Evolutionary conservation across 2,888 invertebrate genomes (phyloP).

Genomic region (Cyaniris semiargus): DNA sequence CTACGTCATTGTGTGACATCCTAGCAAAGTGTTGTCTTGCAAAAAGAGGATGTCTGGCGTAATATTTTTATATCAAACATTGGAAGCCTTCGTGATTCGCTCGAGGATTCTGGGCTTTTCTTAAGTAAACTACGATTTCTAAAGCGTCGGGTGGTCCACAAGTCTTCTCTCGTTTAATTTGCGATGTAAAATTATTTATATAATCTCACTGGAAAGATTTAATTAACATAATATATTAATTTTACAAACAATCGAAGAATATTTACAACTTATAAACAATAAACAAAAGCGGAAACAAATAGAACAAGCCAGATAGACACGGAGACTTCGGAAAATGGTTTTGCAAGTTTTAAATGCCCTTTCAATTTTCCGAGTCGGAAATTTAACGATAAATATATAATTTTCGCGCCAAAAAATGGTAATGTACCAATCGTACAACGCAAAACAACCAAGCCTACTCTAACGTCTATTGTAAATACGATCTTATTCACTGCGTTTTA

Average conservation of each 20-base stretch:
- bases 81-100: constrained; percentile 21
- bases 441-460: constrained; percentile 38
- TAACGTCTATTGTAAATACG: constrained; percentile 35
- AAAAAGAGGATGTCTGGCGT: background rate
- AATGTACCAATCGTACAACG: constrained; percentile 49
- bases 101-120: background rate
- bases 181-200: constrained; percentile 31
- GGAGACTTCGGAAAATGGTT: constrained; percentile 60
- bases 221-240: constrained; percentile 47
- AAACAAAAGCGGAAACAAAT: constrained; percentile 50
- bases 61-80: background rate
- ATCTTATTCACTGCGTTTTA: constrained; percentile 27
- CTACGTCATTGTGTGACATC: background rate
- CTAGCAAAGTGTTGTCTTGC: background rate
- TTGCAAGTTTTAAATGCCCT: constrained; percentile 73
- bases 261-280: constrained; percentile 52
- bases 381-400: constrained; percentile 68
- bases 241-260: constrained; percentile 48
- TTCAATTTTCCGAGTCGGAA: constrained; percentile 59
- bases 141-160: constrained; percentile 24
- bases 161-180: constrained; percentile 2
- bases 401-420: constrained; percentile 67
- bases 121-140: constrained; percentile 18
- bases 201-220: constrained; percentile 61
- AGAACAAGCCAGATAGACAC: constrained; percentile 59